These are phyloP conservation scores for Nycticorax nycticorax DNA, from an alignment of 2,113 vertebrate species.

Conservation along the genomic window DNA sequence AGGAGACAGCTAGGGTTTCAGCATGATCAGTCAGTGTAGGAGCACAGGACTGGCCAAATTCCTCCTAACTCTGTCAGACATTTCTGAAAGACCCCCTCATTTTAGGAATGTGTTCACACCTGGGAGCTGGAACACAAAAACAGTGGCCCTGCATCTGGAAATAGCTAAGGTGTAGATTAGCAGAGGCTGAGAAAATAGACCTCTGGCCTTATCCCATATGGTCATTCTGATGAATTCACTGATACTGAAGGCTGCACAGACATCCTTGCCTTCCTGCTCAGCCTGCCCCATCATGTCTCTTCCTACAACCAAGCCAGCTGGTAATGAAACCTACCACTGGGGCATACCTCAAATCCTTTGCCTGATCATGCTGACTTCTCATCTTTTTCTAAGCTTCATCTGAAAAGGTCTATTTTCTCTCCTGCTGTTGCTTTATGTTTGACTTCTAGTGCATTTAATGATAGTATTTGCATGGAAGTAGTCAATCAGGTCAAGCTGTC, in stretches of 20 bases:
- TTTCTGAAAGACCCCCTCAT: neutral
- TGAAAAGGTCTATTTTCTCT: neutral
- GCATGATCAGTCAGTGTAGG: neutral
- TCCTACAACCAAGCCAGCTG: neutral
- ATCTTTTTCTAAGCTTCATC: neutral
- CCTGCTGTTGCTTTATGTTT: neutral
- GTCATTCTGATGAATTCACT: neutral
- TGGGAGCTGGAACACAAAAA: neutral
- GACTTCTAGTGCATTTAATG: neutral
- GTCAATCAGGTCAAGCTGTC: neutral
- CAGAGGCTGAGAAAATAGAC: neutral
- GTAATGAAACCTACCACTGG: neutral
- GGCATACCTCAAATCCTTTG: rapidly evolving
- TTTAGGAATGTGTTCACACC: neutral
- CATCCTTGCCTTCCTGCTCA: neutral
- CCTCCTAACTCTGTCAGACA: neutral
- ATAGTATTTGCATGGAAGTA: neutral
- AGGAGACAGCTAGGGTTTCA: neutral
- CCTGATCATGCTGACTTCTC: neutral
- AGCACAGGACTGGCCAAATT: neutral
- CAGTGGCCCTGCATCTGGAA: neutral
- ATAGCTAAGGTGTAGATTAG: neutral
- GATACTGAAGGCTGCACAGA: neutral
- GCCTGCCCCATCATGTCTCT: neutral
- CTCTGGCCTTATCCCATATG: neutral